A percentile compares a stretch with the other conserved stretches of the same genome.
phyloP scores from a whole-genome alignment of 2,888 invertebrate genomes.

The Diadromus collaris region DNA sequence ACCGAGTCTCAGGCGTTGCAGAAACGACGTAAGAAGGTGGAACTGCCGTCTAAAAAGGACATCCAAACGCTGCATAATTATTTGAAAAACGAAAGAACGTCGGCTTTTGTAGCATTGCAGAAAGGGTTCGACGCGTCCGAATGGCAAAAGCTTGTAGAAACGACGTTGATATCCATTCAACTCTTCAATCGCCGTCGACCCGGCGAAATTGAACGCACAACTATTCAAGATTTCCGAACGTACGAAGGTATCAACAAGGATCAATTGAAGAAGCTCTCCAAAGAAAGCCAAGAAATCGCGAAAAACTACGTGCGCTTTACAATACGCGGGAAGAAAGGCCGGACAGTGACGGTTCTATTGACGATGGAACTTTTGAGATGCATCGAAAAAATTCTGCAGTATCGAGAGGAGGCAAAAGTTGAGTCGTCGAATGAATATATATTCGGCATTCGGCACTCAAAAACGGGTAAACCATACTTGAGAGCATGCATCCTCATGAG shows the following conservation, averaged over 20 bases:
- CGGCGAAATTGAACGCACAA: conserved; percentile 54
- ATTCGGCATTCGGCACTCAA: conserved; percentile 52
- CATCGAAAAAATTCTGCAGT: conserved; percentile 44
- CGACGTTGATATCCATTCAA: conserved; percentile 39
- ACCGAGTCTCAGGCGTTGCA: conserved; percentile 36
- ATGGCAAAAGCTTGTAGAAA: conserved; percentile 42
- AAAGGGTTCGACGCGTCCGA: conserved; percentile 9
- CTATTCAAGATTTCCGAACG: conserved; percentile 50
- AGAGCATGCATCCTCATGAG: conserved; percentile 49
- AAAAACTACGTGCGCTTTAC: conserved; percentile 59
- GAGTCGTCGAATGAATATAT: conserved; percentile 47
- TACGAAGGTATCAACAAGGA: conserved; percentile 12
- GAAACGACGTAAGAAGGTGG: conserved; percentile 36
- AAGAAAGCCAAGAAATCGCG: conserved; percentile 36
- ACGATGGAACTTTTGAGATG: conserved; percentile 23
- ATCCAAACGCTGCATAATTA: conserved; percentile 22
- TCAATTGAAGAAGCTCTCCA: conserved; percentile 36
- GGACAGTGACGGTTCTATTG: conserved; percentile 60
- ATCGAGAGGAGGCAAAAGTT: conserved; percentile 50
- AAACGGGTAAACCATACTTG: conserved; percentile 28
- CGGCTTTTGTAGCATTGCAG: conserved; percentile 17
- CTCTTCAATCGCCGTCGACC: conserved; percentile 60
- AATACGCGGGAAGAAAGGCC: conserved; percentile 56
- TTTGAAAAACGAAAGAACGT: conserved; percentile 8
- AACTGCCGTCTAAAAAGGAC: conserved; percentile 33